A percentile compares a stretch with the other conserved stretches of the same genome.
Evolutionary conservation across 2,113 vertebrate genomes (phyloP).

Genomic region (Vidua chalybeata): DNA sequence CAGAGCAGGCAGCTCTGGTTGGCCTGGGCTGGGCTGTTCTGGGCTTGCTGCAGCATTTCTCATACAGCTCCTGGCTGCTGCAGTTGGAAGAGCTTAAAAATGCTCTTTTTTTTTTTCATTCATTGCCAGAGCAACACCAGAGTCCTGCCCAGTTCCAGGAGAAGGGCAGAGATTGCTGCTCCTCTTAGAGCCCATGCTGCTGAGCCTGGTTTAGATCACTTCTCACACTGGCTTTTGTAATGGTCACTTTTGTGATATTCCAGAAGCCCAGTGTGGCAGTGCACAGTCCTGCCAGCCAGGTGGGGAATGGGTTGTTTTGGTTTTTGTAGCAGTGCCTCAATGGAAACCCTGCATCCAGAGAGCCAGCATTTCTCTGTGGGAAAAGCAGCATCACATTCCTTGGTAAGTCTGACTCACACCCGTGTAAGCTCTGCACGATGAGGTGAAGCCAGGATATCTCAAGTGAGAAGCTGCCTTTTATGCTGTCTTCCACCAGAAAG

Average conservation of each 20-base stretch:
- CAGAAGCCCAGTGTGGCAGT: not conserved
- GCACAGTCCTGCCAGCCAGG: not conserved
- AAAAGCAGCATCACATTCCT: not conserved
- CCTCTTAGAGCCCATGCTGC: not conserved
- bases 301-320: fast-evolving
- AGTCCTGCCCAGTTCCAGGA: not conserved
- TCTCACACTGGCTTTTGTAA: not conserved
- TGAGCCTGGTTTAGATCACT: not conserved
- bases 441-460: not conserved
- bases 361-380: not conserved
- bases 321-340: not conserved
- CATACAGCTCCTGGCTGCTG: not conserved
- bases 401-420: not conserved
- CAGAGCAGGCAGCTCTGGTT: not conserved
- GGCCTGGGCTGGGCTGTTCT: not conserved
- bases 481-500: not conserved
- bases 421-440: not conserved
- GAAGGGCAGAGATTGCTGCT: not conserved
- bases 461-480: not conserved
- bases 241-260: not conserved
- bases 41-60: not conserved
- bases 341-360: not conserved
- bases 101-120: not conserved
- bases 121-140: not conserved
- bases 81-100: not conserved